Base-by-base conservation (phyloP, 2,888 invertebrate species). In the Anoplius nigerrimus region DNA sequence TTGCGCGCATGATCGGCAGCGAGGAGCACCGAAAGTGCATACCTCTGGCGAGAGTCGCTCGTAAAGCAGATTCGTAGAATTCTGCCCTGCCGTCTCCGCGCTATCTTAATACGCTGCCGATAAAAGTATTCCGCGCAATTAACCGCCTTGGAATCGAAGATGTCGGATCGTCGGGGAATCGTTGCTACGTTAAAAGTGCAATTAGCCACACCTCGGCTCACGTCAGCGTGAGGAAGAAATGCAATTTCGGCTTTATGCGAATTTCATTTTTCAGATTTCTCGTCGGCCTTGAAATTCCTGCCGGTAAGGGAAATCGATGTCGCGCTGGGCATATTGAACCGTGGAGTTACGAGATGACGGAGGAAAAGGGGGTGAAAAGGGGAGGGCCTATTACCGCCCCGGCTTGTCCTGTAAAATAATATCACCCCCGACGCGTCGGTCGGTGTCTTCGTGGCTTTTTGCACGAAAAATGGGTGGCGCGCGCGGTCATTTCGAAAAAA, bases 381-480 rank as follows among this genome's bases (percentile, higher is more conserved):
- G 34, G 34, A 34, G 34, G 63, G 71, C 78, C 71, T 70, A 66
- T 61, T 43, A 51, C 54, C 66, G 69, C 66, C 59, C 68, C 69
- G 2, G 71, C 68, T 74, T 68, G 74, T 46, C 66, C 54, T 74
- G 78, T 80, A 84, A 84, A 84, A 82, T 80, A 84, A 84, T 84
- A 84, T 83, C 81, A 66, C 71, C 61, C 45, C 65, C 72, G 65
- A 71, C 59, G 60, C 63, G 53, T 62, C 62, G 66, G 69, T 62
- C 65, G 60, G 63, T 43, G 42, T 56, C 24, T 11, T 21, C 62
- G 6, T 13, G 34, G 34, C 20, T 56, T 69, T 59, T 75, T 55
- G 53, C 60, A 66, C 66, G 71, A 63, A 73, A 75, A 75, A 65
- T 70, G 67, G 71, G 67, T 64, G 74, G 69, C 71, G 75, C 74